Evolutionary conservation across 2,888 invertebrate species (phyloP).

Genomic region (Trissolcus japonicus): DNA sequence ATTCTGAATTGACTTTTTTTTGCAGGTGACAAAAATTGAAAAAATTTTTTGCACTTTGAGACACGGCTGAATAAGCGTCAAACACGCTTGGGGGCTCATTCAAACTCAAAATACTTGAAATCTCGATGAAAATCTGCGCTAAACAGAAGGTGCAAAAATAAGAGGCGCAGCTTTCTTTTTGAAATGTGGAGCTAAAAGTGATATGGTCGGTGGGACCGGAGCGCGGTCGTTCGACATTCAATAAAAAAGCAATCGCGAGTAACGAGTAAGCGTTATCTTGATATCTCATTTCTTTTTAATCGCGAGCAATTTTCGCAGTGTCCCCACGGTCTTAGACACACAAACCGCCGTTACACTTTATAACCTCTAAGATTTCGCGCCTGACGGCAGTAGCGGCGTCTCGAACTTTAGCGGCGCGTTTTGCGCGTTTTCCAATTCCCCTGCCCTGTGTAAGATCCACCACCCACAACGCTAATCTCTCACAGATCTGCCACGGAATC

Average conservation of each 20-base stretch:
- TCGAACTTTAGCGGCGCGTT: constrained; percentile 37
- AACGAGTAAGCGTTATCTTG: constrained; percentile 56
- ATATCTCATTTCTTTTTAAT: constrained; percentile 65
- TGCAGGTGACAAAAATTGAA: too few relatives aligned
- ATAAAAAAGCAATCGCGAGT: constrained; percentile 51
- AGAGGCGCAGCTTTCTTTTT: constrained; percentile 8
- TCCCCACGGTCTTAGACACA: constrained; percentile 67
- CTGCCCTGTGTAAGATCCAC: constrained; percentile 22
- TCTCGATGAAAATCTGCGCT: too few relatives aligned
- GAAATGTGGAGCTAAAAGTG: constrained; percentile 1
- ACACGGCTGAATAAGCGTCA: too few relatives aligned
- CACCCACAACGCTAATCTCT: constrained; percentile 72
- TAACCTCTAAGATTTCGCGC: constrained; percentile 62
- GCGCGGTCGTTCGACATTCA: constrained; percentile 42
- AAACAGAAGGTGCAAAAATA: neutral
- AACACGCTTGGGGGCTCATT: too few relatives aligned
- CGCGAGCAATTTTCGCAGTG: constrained; percentile 61
- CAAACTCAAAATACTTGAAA: neutral
- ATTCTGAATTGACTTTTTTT: too few relatives aligned
- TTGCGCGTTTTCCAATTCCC: constrained; percentile 8
- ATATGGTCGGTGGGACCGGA: neutral
- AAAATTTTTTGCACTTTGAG: too few relatives aligned
- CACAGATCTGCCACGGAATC: constrained; percentile 75
- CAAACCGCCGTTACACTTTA: constrained; percentile 67
- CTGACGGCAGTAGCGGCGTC: constrained; percentile 46